Percentiles rank a stretch among this genome's conserved stretches.
phyloP scores from a whole-genome alignment of 2,888 invertebrate genomes.

The Apomyelois bistriatella region DNA sequence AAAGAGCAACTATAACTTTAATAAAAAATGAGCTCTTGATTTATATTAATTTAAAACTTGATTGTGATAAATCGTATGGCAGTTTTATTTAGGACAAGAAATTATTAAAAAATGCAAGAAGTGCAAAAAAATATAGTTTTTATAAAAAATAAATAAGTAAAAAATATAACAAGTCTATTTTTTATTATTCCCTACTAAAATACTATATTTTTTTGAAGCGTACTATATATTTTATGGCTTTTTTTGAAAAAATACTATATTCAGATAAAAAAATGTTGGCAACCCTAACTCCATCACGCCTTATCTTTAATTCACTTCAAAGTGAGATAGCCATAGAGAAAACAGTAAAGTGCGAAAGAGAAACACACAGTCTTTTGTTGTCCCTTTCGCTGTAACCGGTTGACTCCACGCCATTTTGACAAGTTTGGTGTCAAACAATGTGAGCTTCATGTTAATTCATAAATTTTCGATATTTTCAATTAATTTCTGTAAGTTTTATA shows the following conservation, averaged over 20 bases:
- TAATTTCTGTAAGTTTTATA: no score
- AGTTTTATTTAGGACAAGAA: conserved; percentile 12
- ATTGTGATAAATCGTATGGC: conserved; percentile 12
- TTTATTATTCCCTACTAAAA: background rate
- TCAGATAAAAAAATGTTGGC: background rate
- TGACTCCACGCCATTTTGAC: no score
- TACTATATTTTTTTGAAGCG: background rate
- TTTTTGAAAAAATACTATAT: background rate
- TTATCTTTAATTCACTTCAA: no score
- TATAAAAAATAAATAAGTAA: background rate
- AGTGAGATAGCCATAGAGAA: no score
- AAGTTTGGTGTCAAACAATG: no score
- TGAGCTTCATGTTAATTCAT: no score
- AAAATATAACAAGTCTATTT: background rate
- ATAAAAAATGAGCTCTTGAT: conserved; percentile 14
- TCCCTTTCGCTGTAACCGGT: no score
- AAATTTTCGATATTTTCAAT: no score
- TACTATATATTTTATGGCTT: background rate
- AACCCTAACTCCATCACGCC: no score
- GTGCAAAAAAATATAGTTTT: conserved; percentile 14
- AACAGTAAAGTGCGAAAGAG: no score
- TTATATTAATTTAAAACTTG: conserved; percentile 16
- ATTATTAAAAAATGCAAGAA: conserved; percentile 13
- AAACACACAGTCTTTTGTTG: no score
- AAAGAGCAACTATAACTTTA: conserved; percentile 12